phyloP scores from a whole-genome alignment of 1,140 invertebrate genomes.

The Drosophila ercepeae region DNA sequence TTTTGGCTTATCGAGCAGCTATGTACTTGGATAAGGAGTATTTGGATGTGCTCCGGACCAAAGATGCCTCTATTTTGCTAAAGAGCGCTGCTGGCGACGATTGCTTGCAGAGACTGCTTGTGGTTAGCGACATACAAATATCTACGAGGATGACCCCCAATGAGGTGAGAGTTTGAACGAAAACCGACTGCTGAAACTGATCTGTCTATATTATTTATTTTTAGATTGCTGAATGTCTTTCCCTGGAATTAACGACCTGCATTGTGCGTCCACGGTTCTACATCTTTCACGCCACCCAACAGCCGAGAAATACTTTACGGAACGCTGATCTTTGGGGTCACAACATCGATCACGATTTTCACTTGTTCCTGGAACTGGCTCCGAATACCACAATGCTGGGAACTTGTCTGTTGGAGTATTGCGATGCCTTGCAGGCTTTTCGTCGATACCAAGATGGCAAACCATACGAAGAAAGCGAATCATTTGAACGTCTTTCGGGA shows the following conservation, averaged over 20 bases:
- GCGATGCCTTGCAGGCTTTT: slow-evolving; percentile 80
- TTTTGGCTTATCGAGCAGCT: slow-evolving; percentile 85
- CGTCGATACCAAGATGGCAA: slow-evolving; percentile 78
- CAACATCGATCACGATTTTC: slow-evolving; percentile 84
- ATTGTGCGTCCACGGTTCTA: slow-evolving; percentile 84
- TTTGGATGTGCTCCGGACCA: slow-evolving; percentile 84
- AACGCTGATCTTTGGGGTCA: slow-evolving; percentile 84
- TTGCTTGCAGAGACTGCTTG: slow-evolving; percentile 85
- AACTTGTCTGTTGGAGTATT: slow-evolving; percentile 73
- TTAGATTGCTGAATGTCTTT: slow-evolving; percentile 84
- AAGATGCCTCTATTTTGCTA: slow-evolving; percentile 85
- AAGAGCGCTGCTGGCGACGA: slow-evolving; percentile 85
- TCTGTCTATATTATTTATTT: neutral
- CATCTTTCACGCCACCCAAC: slow-evolving; percentile 82
- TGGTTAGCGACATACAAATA: slow-evolving; percentile 85
- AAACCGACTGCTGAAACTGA: no score
- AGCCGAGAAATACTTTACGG: slow-evolving; percentile 60
- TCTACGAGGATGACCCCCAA: slow-evolving; percentile 84
- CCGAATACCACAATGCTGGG: slow-evolving; percentile 76
- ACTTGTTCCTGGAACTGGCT: slow-evolving; percentile 70
- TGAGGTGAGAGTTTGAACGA: slow-evolving; percentile 43
- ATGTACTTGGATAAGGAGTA: slow-evolving; percentile 85
- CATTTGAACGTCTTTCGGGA: slow-evolving; percentile 61
- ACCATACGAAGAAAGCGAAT: slow-evolving; percentile 46
- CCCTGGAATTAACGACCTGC: slow-evolving; percentile 84